These are phyloP conservation scores for Geotrypetes seraphini DNA, from an alignment of 2,797 vertebrate species.

Conservation along the genomic window DNA sequence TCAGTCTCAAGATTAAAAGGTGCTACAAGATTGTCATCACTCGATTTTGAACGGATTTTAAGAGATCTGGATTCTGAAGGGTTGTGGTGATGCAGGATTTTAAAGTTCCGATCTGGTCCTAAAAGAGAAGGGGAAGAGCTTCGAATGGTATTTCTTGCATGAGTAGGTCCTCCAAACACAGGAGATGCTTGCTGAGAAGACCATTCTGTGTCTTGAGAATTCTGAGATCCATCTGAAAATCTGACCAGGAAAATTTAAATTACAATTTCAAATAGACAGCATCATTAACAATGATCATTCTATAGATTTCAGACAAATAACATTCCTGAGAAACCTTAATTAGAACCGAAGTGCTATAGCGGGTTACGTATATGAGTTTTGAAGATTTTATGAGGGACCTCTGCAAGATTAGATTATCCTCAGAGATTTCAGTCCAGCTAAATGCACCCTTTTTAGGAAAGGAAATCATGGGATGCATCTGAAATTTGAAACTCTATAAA, in stretches of 20 bases:
- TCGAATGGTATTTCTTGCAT: conserved; percentile 33
- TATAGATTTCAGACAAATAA: too few relatives aligned
- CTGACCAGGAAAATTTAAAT: conserved; percentile 51
- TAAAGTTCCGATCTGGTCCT: conserved; percentile 35
- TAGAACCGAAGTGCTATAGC: too few relatives aligned
- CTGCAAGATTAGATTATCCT: too few relatives aligned
- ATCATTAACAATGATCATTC: too few relatives aligned
- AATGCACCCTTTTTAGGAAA: too few relatives aligned
- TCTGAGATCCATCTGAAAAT: conserved; percentile 40
- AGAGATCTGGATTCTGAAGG: conserved; percentile 32
- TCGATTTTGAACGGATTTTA: conserved; percentile 49
- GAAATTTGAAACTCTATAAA: too few relatives aligned
- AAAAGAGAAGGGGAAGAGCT: conserved; percentile 57
- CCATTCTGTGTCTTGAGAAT: conserved; percentile 33
- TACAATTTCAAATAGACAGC: too few relatives aligned
- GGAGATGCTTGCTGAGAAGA: conserved; percentile 39
- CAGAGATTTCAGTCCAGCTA: too few relatives aligned
- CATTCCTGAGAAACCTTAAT: too few relatives aligned
- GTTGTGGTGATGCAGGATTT: conserved; percentile 33
- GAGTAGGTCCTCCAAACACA: conserved; percentile 55
- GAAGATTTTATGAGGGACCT: too few relatives aligned
- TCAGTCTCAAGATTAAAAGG: conserved; percentile 35
- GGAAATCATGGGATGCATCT: too few relatives aligned
- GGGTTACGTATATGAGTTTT: too few relatives aligned
- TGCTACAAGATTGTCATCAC: conserved; percentile 42